Conservation (phyloP, 2,888 invertebrate species). For the Nymphalis urticae region DNA sequence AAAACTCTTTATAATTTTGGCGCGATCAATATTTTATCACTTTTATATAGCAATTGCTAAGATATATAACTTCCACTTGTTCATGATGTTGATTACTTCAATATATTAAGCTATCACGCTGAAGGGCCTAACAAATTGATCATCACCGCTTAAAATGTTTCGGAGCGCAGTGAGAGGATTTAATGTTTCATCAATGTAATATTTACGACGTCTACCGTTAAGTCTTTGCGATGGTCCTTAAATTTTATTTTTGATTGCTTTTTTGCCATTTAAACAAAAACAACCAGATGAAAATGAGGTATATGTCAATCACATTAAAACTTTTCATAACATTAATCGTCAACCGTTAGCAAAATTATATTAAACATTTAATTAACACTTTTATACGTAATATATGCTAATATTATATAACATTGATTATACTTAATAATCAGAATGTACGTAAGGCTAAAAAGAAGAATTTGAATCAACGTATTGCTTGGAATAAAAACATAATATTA, state of each 20-base stretch:
- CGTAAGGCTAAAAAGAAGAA: too few relatives aligned
- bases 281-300: neutral
- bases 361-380: too few relatives aligned
- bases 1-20: too few relatives aligned
- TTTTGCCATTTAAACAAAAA: too few relatives aligned
- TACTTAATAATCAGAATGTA: too few relatives aligned
- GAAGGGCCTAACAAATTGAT: slow-evolving; percentile 30
- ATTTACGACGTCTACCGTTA: neutral
- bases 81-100: slow-evolving; percentile 18
- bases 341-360: too few relatives aligned
- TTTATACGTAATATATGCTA: too few relatives aligned
- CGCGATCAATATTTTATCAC: slow-evolving; percentile 2
- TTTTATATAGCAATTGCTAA: slow-evolving; percentile 3
- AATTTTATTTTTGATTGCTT: neutral
- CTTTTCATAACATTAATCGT: too few relatives aligned
- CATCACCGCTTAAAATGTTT: slow-evolving; percentile 19
- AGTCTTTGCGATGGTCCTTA: neutral
- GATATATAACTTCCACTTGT: slow-evolving; percentile 3
- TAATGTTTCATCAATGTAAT: slow-evolving; percentile 7
- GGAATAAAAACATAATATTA: too few relatives aligned
- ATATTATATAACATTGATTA: too few relatives aligned
- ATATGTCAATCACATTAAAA: too few relatives aligned
- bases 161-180: neutral
- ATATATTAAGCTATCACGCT: slow-evolving; percentile 27
- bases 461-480: too few relatives aligned